Percentiles rank a stretch among this genome's conserved stretches.
These are phyloP conservation scores for Liposcelis brunnea DNA, from an alignment of 2,888 invertebrate genomes.

Conservation along the genomic window DNA sequence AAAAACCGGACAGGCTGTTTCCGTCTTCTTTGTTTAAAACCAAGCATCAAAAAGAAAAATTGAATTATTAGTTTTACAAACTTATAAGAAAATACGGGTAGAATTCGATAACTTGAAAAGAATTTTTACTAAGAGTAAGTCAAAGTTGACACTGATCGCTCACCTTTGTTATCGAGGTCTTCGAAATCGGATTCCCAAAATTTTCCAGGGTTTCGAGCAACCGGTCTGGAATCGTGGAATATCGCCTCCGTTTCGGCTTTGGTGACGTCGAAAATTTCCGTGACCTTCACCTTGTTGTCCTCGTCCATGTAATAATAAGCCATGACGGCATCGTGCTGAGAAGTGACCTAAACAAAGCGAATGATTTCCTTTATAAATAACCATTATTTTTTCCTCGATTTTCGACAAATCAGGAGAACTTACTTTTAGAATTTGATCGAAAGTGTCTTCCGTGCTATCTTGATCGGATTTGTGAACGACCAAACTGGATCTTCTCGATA, in stretches of 20 bases:
- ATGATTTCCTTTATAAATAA: constrained; percentile 23
- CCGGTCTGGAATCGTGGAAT: constrained; percentile 27
- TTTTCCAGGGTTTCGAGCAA: too few relatives aligned
- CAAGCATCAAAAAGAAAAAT: constrained; percentile 18
- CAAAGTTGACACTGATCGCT: too few relatives aligned
- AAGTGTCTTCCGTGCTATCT: constrained; percentile 29
- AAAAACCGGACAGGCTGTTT: constrained; percentile 26
- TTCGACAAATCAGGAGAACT: constrained; percentile 4
- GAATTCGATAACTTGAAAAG: too few relatives aligned
- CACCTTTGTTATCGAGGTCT: too few relatives aligned
- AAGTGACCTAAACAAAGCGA: constrained; percentile 48
- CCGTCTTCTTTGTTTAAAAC: constrained; percentile 17
- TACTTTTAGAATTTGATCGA: constrained; percentile 35
- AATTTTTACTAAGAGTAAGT: too few relatives aligned
- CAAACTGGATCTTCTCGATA: constrained; percentile 26
- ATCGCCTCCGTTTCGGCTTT: constrained; percentile 52
- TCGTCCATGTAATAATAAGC: constrained; percentile 84
- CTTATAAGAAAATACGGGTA: too few relatives aligned
- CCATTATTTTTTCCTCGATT: not conserved
- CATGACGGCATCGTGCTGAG: constrained; percentile 75
- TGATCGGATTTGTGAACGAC: constrained; percentile 19
- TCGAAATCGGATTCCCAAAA: too few relatives aligned
- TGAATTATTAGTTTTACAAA: too few relatives aligned
- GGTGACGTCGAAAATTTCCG: constrained; percentile 77
- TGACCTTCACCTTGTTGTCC: constrained; percentile 71